A percentile compares a stretch with the other conserved stretches of the same genome.
Evolutionary conservation across 2,113 vertebrate species (phyloP).

Genomic region (Silurus asotus): DNA sequence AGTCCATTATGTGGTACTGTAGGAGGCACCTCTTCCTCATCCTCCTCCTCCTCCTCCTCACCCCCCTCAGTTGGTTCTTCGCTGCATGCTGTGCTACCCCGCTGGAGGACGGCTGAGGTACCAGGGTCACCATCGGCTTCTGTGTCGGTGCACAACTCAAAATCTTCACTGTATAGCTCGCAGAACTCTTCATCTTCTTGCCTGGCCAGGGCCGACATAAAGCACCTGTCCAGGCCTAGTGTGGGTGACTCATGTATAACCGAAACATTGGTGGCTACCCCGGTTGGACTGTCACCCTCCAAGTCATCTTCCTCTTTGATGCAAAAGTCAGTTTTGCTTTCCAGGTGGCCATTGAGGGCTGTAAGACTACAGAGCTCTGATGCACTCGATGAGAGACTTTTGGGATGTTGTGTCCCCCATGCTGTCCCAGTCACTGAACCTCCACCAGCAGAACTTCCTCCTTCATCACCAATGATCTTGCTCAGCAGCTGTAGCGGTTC

Average conservation of each 20-base stretch:
- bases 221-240: slow-evolving; percentile 87
- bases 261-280: slow-evolving; percentile 61
- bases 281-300: slow-evolving; percentile 73
- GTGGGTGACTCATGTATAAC: slow-evolving; percentile 68
- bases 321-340: slow-evolving; percentile 91
- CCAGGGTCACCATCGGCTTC: slow-evolving; percentile 75
- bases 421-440: slow-evolving; percentile 75
- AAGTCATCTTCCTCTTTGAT: slow-evolving; percentile 96
- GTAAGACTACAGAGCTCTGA: slow-evolving; percentile 86
- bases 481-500: slow-evolving; percentile 96
- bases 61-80: slow-evolving; percentile 73
- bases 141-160: slow-evolving; percentile 81
- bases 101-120: slow-evolving; percentile 60
- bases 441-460: slow-evolving; percentile 71
- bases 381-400: slow-evolving; percentile 92
- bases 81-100: slow-evolving; percentile 66
- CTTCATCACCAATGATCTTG: slow-evolving; percentile 98
- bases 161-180: slow-evolving; percentile 91
- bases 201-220: slow-evolving; percentile 86
- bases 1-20: slow-evolving; percentile 82
- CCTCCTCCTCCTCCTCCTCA: slow-evolving; percentile 60
- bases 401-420: slow-evolving; percentile 78
- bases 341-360: slow-evolving; percentile 86
- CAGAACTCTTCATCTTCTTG: slow-evolving; percentile 97
- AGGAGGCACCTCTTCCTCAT: slow-evolving; percentile 61